Evolutionary conservation across 2,888 invertebrate genomes (phyloP), one percentile per base, ranked within the genome.

Genomic region (Apamea sordens): DNA sequence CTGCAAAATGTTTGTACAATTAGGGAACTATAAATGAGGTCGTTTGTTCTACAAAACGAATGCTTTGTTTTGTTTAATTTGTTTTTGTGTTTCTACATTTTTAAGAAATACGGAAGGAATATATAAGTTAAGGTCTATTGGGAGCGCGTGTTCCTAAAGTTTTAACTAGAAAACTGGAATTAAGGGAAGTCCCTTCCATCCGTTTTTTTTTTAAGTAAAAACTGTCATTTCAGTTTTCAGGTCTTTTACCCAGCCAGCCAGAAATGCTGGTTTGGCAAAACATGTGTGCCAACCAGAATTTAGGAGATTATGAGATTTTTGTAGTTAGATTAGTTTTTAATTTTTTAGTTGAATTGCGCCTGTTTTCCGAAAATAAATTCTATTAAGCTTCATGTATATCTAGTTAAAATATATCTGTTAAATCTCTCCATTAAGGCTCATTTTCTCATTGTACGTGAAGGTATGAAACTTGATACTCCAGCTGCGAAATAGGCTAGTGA

Each of bases 1-100:
- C 64, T 80, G 76, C 61, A 70, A 80, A 88, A 83, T 77, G 80
- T 73, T 83, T 78, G 75, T 71, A 76, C 76, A 80, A 77, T 85
- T 79, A 76, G 61, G 68, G 21, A 80, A 82, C 88, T 82, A 82
- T 77, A 73, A 86, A 82, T 76, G 56, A 85, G 65, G 47, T 71
- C 67, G 21, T 82, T 67, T 36, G 53, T 77, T 84, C 61, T 7
- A 63, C 47, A 50, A 64, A 75, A 87, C 15, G 10, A 72, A 80
- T 32, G 65, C 8, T 73, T 73, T 86, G 50, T 69, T 86, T 72
- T 64, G 71, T 75, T 73, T 73, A 63, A 53, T 72, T 69, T 44
- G 56, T 8, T 67, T 64, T 59, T 21, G 18, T 32, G 11, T 47
- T 11, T 21, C 24, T 10, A 32, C 5, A 4, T 28, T 44, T 53